phyloP scores from a whole-genome alignment of 2,113 vertebrate species.

The Dasyornis broadbenti region DNA sequence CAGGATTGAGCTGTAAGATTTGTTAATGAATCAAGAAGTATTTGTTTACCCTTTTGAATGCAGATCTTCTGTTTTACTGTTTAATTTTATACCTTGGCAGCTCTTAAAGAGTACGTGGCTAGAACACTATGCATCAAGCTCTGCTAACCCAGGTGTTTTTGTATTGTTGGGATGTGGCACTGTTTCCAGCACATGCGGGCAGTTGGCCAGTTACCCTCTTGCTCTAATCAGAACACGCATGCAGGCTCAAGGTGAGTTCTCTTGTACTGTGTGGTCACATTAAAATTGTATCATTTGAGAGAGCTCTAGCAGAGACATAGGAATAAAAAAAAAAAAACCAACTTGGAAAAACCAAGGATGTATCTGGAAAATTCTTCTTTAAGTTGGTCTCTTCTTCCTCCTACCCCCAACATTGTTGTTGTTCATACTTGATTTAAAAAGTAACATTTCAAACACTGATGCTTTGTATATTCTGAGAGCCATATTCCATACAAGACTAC shows the following conservation, averaged over 20 bases:
- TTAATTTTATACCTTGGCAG: conserved; percentile 60
- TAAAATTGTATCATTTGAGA: neutral
- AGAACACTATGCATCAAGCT: conserved; percentile 82
- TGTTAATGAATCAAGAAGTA: neutral
- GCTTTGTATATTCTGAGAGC: neutral
- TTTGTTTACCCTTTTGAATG: neutral
- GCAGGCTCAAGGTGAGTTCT: conserved; percentile 88
- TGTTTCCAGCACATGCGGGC: conserved; percentile 88
- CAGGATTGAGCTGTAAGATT: neutral
- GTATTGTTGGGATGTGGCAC: conserved; percentile 88
- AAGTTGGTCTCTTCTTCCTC: neutral
- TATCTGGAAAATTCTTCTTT: neutral
- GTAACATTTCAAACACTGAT: neutral
- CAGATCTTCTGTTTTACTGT: neutral
- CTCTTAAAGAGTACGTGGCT: conserved; percentile 89
- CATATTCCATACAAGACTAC: neutral
- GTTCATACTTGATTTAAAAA: neutral
- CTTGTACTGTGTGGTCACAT: neutral
- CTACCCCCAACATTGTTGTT: neutral
- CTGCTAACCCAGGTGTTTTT: conserved; percentile 86
- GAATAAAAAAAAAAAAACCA: neutral
- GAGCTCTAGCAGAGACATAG: neutral
- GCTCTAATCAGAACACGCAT: conserved; percentile 90
- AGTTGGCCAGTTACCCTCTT: conserved; percentile 90
- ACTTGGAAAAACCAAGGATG: neutral